Evolutionary conservation across 2,113 vertebrate genomes (phyloP), one percentile per base, ranked within the genome.

Genomic region (Hippocampus comes): DNA sequence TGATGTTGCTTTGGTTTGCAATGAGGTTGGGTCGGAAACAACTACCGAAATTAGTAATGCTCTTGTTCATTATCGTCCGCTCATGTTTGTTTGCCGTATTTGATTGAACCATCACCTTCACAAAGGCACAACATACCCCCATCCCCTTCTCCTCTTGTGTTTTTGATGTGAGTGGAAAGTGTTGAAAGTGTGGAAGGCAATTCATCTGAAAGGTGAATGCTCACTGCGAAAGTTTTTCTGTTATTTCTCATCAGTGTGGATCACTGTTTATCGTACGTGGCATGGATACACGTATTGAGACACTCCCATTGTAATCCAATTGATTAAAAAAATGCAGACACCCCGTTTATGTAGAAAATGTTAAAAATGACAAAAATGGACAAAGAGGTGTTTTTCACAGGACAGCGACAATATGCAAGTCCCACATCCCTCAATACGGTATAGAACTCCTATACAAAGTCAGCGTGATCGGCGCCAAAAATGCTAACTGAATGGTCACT

Each of bases 81-180:
- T 85, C 84, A 81, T 82, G 80, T 88, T 88, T 88, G 87, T 89
- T 86, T 84, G 75, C 68, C 49, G 84, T 69, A 83, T 87, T 83
- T 78, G 70, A 85, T 87, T 64, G 68, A 68, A 82, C 71, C 73
- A 23, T 70, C 76, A 78, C 86, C 85, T 81, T 84, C 72, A 77
- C 75, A 78, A 82, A 75, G 67, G 73, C 80, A 71, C 49, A 41
- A 63, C 21, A 14, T 27, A 60, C 70, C 5, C 70, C 74, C 25
- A 27, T 25, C 1, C 42, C 63, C 2, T 18, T 42, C 63, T 23
- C 63, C 49, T 65, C 46, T 0, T 64, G 27, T 49, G 1, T 63
- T 75, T 61, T 76, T 72, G 74, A 63, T 67, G 63, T 34, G 76
- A 72, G 56, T 65, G 63, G 38, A 42, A 48, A 70, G 20, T 72